Evolutionary conservation across 2,888 invertebrate species (phyloP), one percentile per base, ranked within the genome.

Genomic region (Eupithecia subumbrata): DNA sequence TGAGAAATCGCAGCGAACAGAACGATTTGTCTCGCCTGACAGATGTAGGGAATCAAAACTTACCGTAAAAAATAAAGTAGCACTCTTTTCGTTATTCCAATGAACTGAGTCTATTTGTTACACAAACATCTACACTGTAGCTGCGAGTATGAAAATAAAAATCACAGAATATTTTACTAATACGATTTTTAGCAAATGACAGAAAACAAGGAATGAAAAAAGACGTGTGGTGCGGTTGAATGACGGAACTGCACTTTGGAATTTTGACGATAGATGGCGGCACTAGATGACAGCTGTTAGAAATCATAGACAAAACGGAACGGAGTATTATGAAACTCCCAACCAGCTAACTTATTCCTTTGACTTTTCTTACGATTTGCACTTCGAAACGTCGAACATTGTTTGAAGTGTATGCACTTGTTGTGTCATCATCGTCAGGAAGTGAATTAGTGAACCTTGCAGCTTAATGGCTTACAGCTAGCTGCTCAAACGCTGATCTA

Each of bases 191-290:
- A 60, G n/a, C 56, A 52, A 72, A 66, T 90, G 91, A 91, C 92
- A 92, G 92, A 92, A 92, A 92, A 91, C 91, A 93, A 89, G 89
- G 88, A 90, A 88, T 89, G 87, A 86, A 91, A 91, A 91, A 91
- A 92, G 91, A 93, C 92, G 92, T 92, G 89, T 86, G 86, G 82
- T 84, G 84, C 82, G 85, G 86, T 85, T 84, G 87, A 87, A 88
- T 88, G 87, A 87, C 72, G 67, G 60, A 69, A 74, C 84, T 82
- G 86, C 82, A 77, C 73, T 78, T 74, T 60, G 25, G n/a, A 71
- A 74, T 82, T 76, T 79, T 70, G 75, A 80, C 90, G 84, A 86
- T 83, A 94, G 93, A 93, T 93, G 94, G 91, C 91, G 73, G 71
- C 80, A 76, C 71, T 69, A 52, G 2, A 22, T 67, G 52, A 71